A percentile compares a stretch with the other conserved stretches of the same genome.
These are phyloP conservation scores for Squalus acanthias DNA, from an alignment of 2,797 vertebrate species.

Conservation along the genomic window DNA sequence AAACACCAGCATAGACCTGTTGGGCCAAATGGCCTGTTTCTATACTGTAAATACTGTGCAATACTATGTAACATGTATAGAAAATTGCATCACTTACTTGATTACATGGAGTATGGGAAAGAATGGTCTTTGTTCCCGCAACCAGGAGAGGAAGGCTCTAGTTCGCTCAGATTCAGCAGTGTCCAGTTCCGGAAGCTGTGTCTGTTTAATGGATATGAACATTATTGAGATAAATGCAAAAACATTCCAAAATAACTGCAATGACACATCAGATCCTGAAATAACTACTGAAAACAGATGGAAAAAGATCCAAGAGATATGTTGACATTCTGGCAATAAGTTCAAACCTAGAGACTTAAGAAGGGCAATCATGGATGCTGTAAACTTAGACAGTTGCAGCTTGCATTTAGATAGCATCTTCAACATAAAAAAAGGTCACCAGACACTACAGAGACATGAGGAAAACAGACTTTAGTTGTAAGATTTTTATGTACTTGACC, in stretches of 20 bases:
- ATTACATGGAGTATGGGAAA: constrained; percentile 79
- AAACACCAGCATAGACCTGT: not conserved
- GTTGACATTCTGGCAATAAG: not conserved
- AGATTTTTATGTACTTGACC: constrained; percentile 27
- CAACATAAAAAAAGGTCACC: not conserved
- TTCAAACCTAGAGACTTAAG: not conserved
- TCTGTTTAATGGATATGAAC: constrained; percentile 55
- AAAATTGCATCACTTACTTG: constrained; percentile 65
- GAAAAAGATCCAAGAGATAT: not conserved
- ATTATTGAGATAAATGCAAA: not conserved
- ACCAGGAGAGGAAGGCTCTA: constrained; percentile 78
- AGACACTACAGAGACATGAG: not conserved
- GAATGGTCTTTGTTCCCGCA: constrained; percentile 89
- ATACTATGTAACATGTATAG: not conserved
- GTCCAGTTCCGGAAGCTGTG: constrained; percentile 83
- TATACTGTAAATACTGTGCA: not conserved
- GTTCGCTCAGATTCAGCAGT: constrained; percentile 81
- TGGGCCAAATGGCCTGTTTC: not conserved
- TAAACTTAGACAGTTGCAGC: not conserved
- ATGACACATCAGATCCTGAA: not conserved
- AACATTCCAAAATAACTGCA: constrained; percentile 38
- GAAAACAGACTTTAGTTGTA: not conserved
- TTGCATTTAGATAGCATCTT: not conserved
- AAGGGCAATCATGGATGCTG: not conserved
- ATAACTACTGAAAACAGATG: not conserved